A percentile compares a stretch with the other conserved stretches of the same genome.
Evolutionary conservation across 2,888 invertebrate species (phyloP).

Genomic region (Bugula neritina): DNA sequence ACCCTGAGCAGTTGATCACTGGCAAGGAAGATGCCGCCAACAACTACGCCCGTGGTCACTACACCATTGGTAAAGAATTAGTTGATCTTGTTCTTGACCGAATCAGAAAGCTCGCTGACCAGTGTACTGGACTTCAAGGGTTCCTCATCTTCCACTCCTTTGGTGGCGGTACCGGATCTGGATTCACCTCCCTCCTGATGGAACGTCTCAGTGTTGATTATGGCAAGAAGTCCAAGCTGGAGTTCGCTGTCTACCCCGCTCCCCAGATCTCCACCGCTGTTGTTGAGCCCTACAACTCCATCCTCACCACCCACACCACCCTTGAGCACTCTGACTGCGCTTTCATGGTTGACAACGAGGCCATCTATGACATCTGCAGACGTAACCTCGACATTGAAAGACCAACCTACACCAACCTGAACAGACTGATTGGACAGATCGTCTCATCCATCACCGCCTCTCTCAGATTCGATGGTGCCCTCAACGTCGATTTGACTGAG

Average conservation of each 20-base stretch:
- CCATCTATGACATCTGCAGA: conserved; percentile 78
- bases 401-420: conserved; percentile 80
- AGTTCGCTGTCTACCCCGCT: conserved; percentile 47
- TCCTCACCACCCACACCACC: conserved; percentile 86
- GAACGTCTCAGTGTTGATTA: conserved; percentile 63
- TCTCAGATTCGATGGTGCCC: conserved; percentile 55
- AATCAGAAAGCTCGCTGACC: conserved; percentile 66
- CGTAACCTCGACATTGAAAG: conserved; percentile 74
- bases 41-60: conserved; percentile 75
- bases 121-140: conserved; percentile 68
- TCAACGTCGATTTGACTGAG: conserved; percentile 56
- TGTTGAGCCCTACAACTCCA: conserved; percentile 70
- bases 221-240: conserved; percentile 52
- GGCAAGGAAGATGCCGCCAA: conserved; percentile 80
- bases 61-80: conserved; percentile 70
- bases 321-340: conserved; percentile 87
- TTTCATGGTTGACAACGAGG: conserved; percentile 91
- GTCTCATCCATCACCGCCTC: conserved; percentile 52
- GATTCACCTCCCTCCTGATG: conserved; percentile 56
- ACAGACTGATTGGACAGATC: conserved; percentile 87
- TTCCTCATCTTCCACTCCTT: conserved; percentile 62
- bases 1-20: conserved; percentile 52
- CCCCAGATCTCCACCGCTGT: conserved; percentile 41
- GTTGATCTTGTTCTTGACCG: conserved; percentile 67
- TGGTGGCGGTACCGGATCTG: conserved; percentile 57